Evolutionary conservation across 2,888 invertebrate species (phyloP).

Genomic region (Calliphora vomitoria): DNA sequence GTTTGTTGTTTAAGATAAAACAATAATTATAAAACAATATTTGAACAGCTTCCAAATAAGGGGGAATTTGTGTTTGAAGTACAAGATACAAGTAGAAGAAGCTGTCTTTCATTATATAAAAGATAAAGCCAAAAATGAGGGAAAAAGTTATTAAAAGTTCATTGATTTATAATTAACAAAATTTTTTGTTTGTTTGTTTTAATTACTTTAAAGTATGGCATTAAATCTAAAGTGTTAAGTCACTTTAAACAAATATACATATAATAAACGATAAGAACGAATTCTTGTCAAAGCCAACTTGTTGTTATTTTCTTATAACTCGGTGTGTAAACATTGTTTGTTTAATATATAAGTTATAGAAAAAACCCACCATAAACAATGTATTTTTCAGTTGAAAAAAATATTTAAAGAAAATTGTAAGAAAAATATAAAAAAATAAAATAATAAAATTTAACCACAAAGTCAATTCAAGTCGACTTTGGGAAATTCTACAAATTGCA

Average conservation of each 20-base stretch:
- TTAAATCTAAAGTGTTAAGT: too few relatives aligned
- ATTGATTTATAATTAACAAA: constrained; percentile 48
- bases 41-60: constrained; percentile 27
- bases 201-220: too few relatives aligned
- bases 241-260: too few relatives aligned
- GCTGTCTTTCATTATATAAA: constrained; percentile 40
- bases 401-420: constrained; percentile 18
- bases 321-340: background rate
- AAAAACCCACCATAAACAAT: constrained; percentile 9
- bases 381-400: background rate
- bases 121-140: background rate
- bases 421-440: background rate
- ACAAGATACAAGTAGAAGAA: background rate
- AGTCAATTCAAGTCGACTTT: background rate
- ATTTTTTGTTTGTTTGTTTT: too few relatives aligned
- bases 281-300: too few relatives aligned
- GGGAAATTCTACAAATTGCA: constrained; percentile 21
- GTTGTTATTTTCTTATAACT: background rate
- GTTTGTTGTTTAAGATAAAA: constrained; percentile 38
- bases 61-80: background rate
- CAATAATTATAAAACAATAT: constrained; percentile 49
- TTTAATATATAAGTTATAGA: constrained; percentile 7
- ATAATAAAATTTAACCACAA: constrained; percentile 28
- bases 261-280: too few relatives aligned
- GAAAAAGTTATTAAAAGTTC: constrained; percentile 51